Evolutionary conservation across 2,113 vertebrate genomes (phyloP).

Genomic region (Blennius ocellaris): DNA sequence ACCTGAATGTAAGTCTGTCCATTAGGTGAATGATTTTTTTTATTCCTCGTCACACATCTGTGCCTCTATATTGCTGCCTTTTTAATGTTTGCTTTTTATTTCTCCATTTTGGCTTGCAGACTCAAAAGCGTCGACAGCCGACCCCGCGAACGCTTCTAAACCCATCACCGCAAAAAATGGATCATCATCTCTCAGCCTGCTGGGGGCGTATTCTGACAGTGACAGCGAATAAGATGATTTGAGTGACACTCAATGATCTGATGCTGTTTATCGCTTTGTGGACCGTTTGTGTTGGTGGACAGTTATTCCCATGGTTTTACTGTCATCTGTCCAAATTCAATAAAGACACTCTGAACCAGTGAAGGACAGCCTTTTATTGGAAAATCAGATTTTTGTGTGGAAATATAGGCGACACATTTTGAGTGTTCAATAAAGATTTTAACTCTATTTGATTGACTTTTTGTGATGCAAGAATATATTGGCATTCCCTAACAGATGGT

Average conservation of each 20-base stretch:
- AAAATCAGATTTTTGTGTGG: no score
- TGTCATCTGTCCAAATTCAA: constrained; percentile 3
- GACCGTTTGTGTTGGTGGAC: neutral
- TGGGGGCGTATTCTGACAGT: constrained; percentile 85
- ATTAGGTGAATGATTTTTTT: neutral
- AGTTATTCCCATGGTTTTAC: neutral
- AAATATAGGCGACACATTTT: no score
- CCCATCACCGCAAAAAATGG: constrained; percentile 46
- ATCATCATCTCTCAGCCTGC: constrained; percentile 84
- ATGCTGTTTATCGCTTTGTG: constrained; percentile 2
- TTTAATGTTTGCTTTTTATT: constrained; percentile 6
- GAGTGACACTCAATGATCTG: constrained; percentile 23
- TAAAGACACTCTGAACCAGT: neutral
- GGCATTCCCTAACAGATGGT: neutral
- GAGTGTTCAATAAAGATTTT: no score
- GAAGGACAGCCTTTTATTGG: neutral
- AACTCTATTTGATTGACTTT: neutral
- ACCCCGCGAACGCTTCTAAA: constrained; percentile 9
- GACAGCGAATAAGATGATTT: constrained; percentile 74
- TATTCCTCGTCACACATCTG: neutral
- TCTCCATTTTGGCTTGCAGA: constrained; percentile 47
- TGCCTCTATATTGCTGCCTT: neutral
- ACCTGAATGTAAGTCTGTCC: neutral
- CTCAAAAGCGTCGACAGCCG: constrained; percentile 20
- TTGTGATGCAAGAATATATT: constrained; percentile 22